A percentile compares a stretch with the other conserved stretches of the same genome.
These are phyloP conservation scores for Pithys albifrons DNA, from an alignment of 2,113 vertebrate species.

Conservation along the genomic window DNA sequence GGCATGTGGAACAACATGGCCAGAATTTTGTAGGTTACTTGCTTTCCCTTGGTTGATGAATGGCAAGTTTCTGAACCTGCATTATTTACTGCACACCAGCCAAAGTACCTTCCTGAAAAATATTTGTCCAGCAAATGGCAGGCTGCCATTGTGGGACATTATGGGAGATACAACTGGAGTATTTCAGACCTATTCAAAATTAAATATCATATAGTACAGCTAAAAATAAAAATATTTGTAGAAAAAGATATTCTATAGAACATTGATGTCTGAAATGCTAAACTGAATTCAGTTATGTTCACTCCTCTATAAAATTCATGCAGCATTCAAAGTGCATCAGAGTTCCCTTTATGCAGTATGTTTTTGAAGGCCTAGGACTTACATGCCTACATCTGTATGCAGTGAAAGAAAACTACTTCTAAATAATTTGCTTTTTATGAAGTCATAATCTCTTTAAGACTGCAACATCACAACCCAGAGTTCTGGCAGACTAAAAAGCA, in stretches of 20 bases:
- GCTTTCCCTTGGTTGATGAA: not conserved
- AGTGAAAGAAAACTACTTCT: not conserved
- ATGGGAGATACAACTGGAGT: not conserved
- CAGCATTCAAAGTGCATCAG: not conserved
- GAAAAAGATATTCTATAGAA: not conserved
- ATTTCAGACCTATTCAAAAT: not conserved
- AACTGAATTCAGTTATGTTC: not conserved
- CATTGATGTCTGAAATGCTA: not conserved
- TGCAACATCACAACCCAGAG: not conserved
- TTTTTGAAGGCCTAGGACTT: not conserved
- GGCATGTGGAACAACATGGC: not conserved
- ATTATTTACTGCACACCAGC: not conserved
- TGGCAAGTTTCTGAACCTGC: not conserved
- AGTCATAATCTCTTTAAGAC: not conserved
- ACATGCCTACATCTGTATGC: not conserved
- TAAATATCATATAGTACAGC: not conserved
- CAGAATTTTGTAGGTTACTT: not conserved
- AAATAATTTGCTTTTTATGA: not conserved
- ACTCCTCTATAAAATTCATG: not conserved
- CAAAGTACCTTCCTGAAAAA: not conserved
- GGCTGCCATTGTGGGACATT: not conserved
- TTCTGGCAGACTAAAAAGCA: not conserved
- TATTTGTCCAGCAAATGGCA: not conserved
- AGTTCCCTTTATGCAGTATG: not conserved
- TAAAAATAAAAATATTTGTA: not conserved